phyloP scores from a whole-genome alignment of 2,797 vertebrate species.

The Tympanoctomys barrerae region DNA sequence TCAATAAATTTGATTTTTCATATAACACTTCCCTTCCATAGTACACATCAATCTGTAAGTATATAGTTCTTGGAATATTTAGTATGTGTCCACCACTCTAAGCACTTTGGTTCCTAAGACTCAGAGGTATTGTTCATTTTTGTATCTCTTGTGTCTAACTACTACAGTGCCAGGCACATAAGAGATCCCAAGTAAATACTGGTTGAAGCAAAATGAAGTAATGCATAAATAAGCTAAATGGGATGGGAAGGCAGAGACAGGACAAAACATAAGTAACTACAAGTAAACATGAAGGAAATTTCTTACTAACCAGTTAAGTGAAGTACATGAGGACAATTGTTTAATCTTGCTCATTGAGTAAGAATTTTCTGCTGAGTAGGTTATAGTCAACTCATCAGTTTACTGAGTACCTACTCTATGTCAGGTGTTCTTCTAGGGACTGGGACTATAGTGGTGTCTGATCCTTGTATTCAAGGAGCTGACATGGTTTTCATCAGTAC shows the following conservation, averaged over 20 bases:
- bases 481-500: neutral
- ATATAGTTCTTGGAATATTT: constrained; percentile 17
- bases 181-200: neutral
- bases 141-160: neutral
- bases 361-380: constrained; percentile 5
- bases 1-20: constrained; percentile 15
- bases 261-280: neutral
- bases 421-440: neutral
- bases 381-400: neutral
- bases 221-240: neutral
- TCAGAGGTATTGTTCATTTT: neutral
- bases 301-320: neutral
- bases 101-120: neutral
- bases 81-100: neutral
- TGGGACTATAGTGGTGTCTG: rapidly evolving
- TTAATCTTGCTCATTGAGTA: neutral
- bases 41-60: constrained; percentile 18
- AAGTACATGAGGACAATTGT: neutral
- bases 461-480: neutral
- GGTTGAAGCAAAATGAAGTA: constrained; percentile 1
- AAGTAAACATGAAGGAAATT: constrained; percentile 7
- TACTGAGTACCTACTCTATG: neutral
- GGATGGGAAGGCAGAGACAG: neutral
- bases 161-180: neutral
- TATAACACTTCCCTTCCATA: neutral